Evolutionary conservation across 1,140 invertebrate genomes (phyloP), one percentile per base, ranked within the genome.

Genomic region (Trypoxylus dichotomus): DNA sequence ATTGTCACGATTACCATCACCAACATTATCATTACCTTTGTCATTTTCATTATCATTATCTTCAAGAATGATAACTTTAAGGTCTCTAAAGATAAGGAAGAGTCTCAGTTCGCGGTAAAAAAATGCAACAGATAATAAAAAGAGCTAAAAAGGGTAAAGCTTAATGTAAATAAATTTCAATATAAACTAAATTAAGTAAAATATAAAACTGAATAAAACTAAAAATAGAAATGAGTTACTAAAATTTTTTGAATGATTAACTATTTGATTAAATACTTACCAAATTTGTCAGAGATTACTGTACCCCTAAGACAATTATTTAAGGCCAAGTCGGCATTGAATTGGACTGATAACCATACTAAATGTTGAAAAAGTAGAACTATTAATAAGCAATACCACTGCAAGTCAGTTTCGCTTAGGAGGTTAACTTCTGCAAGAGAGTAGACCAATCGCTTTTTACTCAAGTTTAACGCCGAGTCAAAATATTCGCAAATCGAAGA

Each of bases 401-500:
- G 80, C 76, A 0, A 78, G 78, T 77, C 76, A 78, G 54, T 42
- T 73, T 77, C 78, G 77, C 13, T 19, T 79, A 27, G 78, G 80
- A 19, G 74, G 47, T 60, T 79, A 77, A 60, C 37, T 81, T 21
- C 29, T 78, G 27, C 79, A 77, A 75, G 21, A 79, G 43, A 42
- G 76, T 21, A 25, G 68, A 32, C 72, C 76, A 43, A 6, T 77
- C 19, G 76, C 76, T n/a, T 87, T 84, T 79, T 86, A 84, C 1
- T 85, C 82, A 11, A 81, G 82, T 11, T 73, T 85, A 11, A 84
- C 29, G 80, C 83, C n/a, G 83, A 87, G 79, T 75, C 80, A 76
- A 79, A 79, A 1, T 89, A 86, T 77, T 79, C 85, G 0, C 84
- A 85, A 77, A 88, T 87, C 21, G 87, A 89, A 78, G 88, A 87